Percentiles rank a stretch among this genome's conserved stretches.
phyloP scores from a whole-genome alignment of 2,888 invertebrate species.

The Parnassius orleans region DNA sequence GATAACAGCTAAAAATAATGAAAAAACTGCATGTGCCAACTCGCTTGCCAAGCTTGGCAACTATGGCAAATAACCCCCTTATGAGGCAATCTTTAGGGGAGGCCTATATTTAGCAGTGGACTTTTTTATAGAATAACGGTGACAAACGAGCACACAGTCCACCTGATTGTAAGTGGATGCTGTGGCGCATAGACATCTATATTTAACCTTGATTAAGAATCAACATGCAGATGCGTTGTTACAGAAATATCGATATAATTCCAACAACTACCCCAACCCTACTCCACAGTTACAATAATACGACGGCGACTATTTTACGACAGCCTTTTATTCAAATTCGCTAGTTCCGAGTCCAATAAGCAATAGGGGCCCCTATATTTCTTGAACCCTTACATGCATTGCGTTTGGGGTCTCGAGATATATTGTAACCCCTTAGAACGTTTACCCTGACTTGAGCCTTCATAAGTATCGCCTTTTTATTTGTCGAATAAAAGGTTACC shows the following conservation, averaged over 20 bases:
- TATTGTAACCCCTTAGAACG: constrained; percentile 26
- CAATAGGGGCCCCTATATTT: constrained; percentile 57
- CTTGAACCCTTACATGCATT: constrained; percentile 50
- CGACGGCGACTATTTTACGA: constrained; percentile 72
- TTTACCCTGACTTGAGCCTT: constrained; percentile 24
- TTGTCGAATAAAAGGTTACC: constrained; percentile 20
- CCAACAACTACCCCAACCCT: constrained; percentile 43
- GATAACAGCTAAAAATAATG: too few species aligned
- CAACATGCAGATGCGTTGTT: too few species aligned
- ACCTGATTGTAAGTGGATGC: too few species aligned
- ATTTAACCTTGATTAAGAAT: too few species aligned
- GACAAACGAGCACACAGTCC: too few species aligned
- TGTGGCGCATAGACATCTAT: too few species aligned
- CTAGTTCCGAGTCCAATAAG: constrained; percentile 68
- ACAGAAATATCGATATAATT: constrained; percentile 28
- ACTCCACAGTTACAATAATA: constrained; percentile 59
- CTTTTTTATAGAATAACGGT: too few species aligned
- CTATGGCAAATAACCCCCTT: too few species aligned
- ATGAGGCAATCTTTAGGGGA: too few species aligned
- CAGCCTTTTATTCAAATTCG: constrained; percentile 76
- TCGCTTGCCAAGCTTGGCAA: too few species aligned
- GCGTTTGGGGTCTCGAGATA: constrained; percentile 31
- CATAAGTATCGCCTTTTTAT: constrained; percentile 25
- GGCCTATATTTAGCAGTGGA: too few species aligned
- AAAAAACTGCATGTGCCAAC: too few species aligned